Base-by-base conservation (phyloP, 1,140 invertebrate genomes). In the Halictus rubicundus region DNA sequence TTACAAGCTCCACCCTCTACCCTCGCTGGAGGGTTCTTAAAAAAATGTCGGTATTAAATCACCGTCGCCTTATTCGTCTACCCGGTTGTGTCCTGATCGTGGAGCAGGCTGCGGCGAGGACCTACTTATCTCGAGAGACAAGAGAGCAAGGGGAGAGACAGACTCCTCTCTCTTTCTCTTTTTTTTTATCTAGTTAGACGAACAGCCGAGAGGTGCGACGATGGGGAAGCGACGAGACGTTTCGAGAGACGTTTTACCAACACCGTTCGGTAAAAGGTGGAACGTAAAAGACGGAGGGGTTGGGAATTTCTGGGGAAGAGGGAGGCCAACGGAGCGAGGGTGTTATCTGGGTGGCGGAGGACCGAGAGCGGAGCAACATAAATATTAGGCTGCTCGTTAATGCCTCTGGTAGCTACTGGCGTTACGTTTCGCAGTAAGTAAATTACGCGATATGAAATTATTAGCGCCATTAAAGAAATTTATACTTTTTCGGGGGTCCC, bases 381-480 rank as follows among this genome's bases (percentile, higher is more conserved):
- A 93, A 93, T 93, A 93, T 93, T 92, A 92, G 92, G 89, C 90
- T 93, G 89, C 92, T 93, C 92, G 92, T 93, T 93, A 93, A 93
- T 93, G 92, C 92, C 86, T 90, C 88, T 90, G 90, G 89, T 92
- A 92, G 92, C 92, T 93, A 93, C 92, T 91, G 91, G 92, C 92
- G 92, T 93, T 93, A 93, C 92, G 92, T 93, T 93, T 93, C 92
- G 91, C 92, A 93, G 92, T 93, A 93, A 93, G 92, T 93, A 93
- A 93, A 93, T 93, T 93, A 93, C 90, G 92, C 92, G 92, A 93
- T 93, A 93, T 93, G 92, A 93, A 93, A 93, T 93, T 93, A 93
- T 93, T 93, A 93, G 92, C 89, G 88, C 91, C 92, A 93, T 93
- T 93, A 93, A 92, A 93, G 92, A 93, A 93, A 93, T 93, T 93